A percentile compares a stretch with the other conserved stretches of the same genome.
These are phyloP conservation scores for Macquaria ambigua DNA, from an alignment of 2,113 vertebrate species.

Conservation along the genomic window DNA sequence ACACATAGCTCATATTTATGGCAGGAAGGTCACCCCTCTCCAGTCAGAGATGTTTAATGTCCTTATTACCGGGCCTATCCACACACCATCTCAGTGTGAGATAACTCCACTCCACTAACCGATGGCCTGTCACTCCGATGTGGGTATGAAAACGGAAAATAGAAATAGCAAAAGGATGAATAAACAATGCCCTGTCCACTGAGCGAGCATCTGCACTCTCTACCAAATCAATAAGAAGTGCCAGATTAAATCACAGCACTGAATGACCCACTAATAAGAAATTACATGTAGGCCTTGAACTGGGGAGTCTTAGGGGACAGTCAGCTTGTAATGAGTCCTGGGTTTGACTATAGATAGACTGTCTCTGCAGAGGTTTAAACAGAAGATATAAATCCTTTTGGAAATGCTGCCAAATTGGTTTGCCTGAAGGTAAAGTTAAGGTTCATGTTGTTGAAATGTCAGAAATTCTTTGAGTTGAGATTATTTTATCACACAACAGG, in stretches of 20 bases:
- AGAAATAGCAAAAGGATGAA: slow-evolving; percentile 50
- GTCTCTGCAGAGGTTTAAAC: no score
- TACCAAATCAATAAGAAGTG: slow-evolving; percentile 55
- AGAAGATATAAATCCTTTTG: no score
- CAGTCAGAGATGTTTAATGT: slow-evolving; percentile 69
- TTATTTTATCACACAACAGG: no score
- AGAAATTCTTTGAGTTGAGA: no score
- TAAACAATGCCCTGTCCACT: slow-evolving; percentile 41
- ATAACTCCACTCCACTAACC: slow-evolving; percentile 52
- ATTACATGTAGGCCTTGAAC: slow-evolving; percentile 24
- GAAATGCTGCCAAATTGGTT: no score
- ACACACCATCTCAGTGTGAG: slow-evolving; percentile 33
- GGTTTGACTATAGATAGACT: not conserved
- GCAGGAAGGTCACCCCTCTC: slow-evolving; percentile 55
- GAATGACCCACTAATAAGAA: slow-evolving; percentile 40
- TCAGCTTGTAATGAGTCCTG: slow-evolving; percentile 1
- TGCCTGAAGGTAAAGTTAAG: no score
- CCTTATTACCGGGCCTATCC: slow-evolving; percentile 60
- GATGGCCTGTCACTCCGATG: slow-evolving; percentile 54
- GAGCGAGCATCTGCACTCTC: slow-evolving; percentile 24
- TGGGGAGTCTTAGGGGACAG: not conserved
- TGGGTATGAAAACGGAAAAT: slow-evolving; percentile 25
- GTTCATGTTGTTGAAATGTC: no score
- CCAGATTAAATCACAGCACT: slow-evolving; percentile 43
- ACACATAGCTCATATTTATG: slow-evolving; percentile 54